Percentiles rank a stretch among this genome's conserved stretches.
These are phyloP conservation scores for Myotis vivesi DNA, from an alignment of 2,797 vertebrate genomes.

Conservation along the genomic window DNA sequence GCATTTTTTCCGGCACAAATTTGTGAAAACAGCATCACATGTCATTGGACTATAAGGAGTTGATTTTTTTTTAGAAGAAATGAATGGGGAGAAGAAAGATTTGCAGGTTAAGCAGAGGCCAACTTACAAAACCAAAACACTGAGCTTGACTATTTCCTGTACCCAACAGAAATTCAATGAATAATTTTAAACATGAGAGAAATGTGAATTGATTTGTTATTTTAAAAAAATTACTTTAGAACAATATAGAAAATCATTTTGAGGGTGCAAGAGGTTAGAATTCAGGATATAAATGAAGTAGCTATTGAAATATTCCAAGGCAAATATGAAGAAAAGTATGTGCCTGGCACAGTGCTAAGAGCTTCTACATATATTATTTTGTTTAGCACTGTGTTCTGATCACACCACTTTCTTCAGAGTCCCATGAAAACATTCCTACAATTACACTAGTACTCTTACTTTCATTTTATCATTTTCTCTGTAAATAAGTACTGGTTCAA, in stretches of 20 bases:
- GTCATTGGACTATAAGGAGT: not conserved
- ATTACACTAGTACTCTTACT: not conserved
- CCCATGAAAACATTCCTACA: not conserved
- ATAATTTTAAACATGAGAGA: conserved; percentile 1
- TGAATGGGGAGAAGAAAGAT: not conserved
- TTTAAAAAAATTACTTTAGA: not conserved
- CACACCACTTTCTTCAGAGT: not conserved
- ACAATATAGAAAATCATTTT: not conserved
- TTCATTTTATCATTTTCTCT: not conserved
- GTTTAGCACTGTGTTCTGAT: not conserved
- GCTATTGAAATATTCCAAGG: not conserved
- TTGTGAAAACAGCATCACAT: not conserved
- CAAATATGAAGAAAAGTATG: not conserved
- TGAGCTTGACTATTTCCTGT: not conserved
- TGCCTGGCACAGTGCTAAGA: not conserved
- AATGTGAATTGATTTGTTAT: conserved; percentile 1
- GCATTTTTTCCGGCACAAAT: not conserved
- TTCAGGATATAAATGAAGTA: not conserved
- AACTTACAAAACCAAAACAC: not conserved
- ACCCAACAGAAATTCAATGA: not conserved
- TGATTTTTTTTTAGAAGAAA: not conserved
- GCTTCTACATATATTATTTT: not conserved
- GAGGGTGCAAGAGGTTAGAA: not conserved
- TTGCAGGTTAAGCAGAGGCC: not conserved
- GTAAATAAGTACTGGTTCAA: not conserved